These are phyloP conservation scores for Kuschelorhynchus macadamiae DNA, from an alignment of 2,888 invertebrate genomes.

Conservation along the genomic window DNA sequence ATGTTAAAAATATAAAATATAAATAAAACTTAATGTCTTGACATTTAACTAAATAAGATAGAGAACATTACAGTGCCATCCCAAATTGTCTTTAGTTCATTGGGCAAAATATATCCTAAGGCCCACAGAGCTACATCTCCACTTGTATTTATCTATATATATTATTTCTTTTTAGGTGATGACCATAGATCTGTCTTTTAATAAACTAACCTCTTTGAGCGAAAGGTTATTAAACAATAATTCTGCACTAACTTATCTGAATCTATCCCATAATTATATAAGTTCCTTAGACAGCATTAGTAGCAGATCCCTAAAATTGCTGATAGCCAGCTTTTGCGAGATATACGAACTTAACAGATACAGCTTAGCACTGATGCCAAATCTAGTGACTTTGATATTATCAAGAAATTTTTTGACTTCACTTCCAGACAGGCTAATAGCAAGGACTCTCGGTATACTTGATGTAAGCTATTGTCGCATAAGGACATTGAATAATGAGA, in stretches of 20 bases:
- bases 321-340: slow-evolving; percentile 79
- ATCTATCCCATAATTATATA: slow-evolving; percentile 78
- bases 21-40: too few relatives aligned
- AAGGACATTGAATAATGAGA: slow-evolving; percentile 74
- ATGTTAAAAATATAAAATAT: too few relatives aligned
- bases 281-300: slow-evolving; percentile 73
- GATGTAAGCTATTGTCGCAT: slow-evolving; percentile 76
- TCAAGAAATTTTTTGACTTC: slow-evolving; percentile 77
- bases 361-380: slow-evolving; percentile 74
- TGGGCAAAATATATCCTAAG: too few relatives aligned
- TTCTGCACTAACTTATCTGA: slow-evolving; percentile 73
- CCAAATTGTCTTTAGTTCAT: too few relatives aligned
- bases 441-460: slow-evolving; percentile 74
- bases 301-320: slow-evolving; percentile 72
- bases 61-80: too few relatives aligned
- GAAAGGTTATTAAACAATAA: slow-evolving; percentile 75
- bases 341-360: slow-evolving; percentile 73
- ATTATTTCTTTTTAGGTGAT: slow-evolving; percentile 24
- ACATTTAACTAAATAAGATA: too few relatives aligned
- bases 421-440: slow-evolving; percentile 75
- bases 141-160: slow-evolving; percentile 46
- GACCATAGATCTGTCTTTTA: slow-evolving; percentile 78
- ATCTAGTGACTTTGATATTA: slow-evolving; percentile 75
- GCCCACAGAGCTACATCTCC: too few relatives aligned
- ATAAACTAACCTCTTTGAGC: slow-evolving; percentile 75